Evolutionary conservation across 2,797 vertebrate genomes (phyloP).

Genomic region (Enteromius paludinosus): DNA sequence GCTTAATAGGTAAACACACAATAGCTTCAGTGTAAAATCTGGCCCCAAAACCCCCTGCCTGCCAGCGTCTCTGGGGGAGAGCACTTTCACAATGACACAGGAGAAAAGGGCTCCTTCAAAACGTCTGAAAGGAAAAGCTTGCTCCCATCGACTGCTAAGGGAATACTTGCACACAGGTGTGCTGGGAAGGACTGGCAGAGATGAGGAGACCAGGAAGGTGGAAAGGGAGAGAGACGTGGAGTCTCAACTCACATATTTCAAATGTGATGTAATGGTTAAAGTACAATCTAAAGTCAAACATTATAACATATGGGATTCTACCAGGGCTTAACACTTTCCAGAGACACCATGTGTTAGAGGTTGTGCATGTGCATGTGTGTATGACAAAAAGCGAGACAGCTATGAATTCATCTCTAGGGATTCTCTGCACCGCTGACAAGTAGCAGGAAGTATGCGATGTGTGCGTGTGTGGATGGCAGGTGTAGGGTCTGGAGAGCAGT

Average conservation of each 20-base stretch:
- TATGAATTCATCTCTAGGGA: slow-evolving; percentile 43
- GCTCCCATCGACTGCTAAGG: slow-evolving; percentile 69
- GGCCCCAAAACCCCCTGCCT: slow-evolving; percentile 34
- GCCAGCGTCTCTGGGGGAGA: slow-evolving; percentile 25
- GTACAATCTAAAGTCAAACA: slow-evolving; percentile 37
- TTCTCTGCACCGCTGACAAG: slow-evolving; percentile 43
- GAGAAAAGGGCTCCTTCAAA: slow-evolving; percentile 64
- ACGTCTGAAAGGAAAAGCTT: slow-evolving; percentile 77
- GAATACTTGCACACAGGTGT: slow-evolving; percentile 87
- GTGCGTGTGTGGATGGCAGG: slow-evolving; percentile 42
- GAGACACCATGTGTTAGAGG: slow-evolving; percentile 16
- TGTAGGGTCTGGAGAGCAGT: slow-evolving; percentile 47
- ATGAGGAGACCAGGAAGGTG: slow-evolving; percentile 74
- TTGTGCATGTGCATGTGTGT: slow-evolving; percentile 42
- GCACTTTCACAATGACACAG: slow-evolving; percentile 40
- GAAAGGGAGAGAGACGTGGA: slow-evolving; percentile 6
- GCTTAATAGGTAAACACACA: slow-evolving; percentile 66
- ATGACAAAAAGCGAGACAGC: slow-evolving; percentile 38
- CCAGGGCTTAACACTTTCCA: slow-evolving; percentile 58
- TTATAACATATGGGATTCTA: slow-evolving; percentile 67
- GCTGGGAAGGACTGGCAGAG: slow-evolving; percentile 69
- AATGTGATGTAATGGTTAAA: slow-evolving; percentile 54
- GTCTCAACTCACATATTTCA: slow-evolving; percentile 47
- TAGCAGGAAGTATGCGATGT: slow-evolving; percentile 38
- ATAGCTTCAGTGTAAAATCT: slow-evolving; percentile 63